A percentile compares a stretch with the other conserved stretches of the same genome.
phyloP scores from a whole-genome alignment of 1,140 invertebrate species.

The Cydia splendana region DNA sequence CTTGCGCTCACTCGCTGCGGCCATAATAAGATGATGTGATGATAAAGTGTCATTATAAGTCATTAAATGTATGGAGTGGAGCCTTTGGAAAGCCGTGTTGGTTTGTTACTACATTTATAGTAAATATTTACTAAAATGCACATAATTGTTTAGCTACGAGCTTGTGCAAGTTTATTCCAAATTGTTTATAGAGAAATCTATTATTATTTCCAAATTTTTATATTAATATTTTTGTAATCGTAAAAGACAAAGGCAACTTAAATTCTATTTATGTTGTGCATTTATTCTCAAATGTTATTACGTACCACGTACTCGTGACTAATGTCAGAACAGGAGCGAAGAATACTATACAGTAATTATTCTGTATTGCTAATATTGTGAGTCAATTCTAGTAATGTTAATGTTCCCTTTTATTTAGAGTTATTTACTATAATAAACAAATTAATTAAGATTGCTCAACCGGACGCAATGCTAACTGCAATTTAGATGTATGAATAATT shows the following conservation, averaged over 20 bases:
- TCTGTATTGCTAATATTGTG: conserved; percentile 74
- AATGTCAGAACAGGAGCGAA: conserved; percentile 66
- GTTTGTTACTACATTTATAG: conserved; percentile 75
- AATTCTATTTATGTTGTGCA: conserved; percentile 78
- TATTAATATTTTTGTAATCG: conserved; percentile 76
- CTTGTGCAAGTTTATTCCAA: conserved; percentile 78
- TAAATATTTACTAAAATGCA: conserved; percentile 67
- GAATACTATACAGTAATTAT: conserved; percentile 66
- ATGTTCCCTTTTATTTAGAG: conserved; percentile 75
- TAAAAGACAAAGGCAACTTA: conserved; percentile 76
- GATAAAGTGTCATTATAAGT: conserved; percentile 22
- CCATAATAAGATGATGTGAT: conserved; percentile 38
- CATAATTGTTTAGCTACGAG: conserved; percentile 73
- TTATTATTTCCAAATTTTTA: conserved; percentile 78
- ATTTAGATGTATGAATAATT: conserved; percentile 65
- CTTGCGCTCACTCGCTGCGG: conserved; percentile 17
- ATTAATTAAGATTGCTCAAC: conserved; percentile 75
- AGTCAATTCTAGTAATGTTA: conserved; percentile 78
- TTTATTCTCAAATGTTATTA: conserved; percentile 78
- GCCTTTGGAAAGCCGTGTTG: conserved; percentile 62
- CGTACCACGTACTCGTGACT: conserved; percentile 74
- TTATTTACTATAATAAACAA: conserved; percentile 74
- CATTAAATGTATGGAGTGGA: conserved; percentile 37
- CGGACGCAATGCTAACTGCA: conserved; percentile 73
- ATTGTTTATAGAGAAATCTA: conserved; percentile 75